Conservation (phyloP, 2,888 invertebrate genomes). For the Taenaris catops region DNA sequence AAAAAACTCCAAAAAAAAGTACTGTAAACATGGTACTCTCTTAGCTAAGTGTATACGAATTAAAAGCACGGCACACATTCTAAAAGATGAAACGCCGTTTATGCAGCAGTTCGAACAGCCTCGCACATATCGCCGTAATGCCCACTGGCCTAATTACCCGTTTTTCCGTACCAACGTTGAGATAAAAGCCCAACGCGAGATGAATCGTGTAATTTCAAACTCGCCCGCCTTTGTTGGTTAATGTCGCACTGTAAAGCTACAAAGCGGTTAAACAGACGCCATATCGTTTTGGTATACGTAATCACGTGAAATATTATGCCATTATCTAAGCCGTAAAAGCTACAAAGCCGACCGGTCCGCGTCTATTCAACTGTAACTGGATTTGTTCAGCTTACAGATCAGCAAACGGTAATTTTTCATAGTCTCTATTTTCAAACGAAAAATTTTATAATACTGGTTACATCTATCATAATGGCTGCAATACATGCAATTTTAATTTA, state of each 20-base stretch:
- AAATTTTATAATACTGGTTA: no score
- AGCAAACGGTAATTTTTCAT: background rate
- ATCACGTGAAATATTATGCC: conserved; percentile 19
- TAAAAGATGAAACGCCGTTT: conserved; percentile 10
- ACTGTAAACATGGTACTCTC: no score
- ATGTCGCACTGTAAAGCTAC: conserved; percentile 34
- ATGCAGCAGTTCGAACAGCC: conserved; percentile 4
- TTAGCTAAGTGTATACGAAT: no score
- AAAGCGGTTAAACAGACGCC: conserved; percentile 29
- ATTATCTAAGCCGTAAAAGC: conserved; percentile 9
- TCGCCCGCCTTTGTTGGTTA: conserved; percentile 47
- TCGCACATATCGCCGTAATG: conserved; percentile 22
- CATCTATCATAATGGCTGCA: no score
- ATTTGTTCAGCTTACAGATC: background rate
- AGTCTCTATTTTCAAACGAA: no score
- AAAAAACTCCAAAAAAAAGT: no score
- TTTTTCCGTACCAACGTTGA: conserved; percentile 51
- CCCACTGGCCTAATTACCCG: conserved; percentile 54
- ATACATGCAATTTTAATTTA: no score
- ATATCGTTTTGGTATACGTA: conserved; percentile 27
- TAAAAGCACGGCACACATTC: conserved; percentile 5
- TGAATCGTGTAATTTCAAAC: conserved; percentile 66
- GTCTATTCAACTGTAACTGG: conserved; percentile 2
- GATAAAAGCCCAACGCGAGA: conserved; percentile 53
- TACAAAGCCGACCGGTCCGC: conserved; percentile 2